phyloP scores from a whole-genome alignment of 2,113 vertebrate species.

The Pachypanchax playfairii region DNA sequence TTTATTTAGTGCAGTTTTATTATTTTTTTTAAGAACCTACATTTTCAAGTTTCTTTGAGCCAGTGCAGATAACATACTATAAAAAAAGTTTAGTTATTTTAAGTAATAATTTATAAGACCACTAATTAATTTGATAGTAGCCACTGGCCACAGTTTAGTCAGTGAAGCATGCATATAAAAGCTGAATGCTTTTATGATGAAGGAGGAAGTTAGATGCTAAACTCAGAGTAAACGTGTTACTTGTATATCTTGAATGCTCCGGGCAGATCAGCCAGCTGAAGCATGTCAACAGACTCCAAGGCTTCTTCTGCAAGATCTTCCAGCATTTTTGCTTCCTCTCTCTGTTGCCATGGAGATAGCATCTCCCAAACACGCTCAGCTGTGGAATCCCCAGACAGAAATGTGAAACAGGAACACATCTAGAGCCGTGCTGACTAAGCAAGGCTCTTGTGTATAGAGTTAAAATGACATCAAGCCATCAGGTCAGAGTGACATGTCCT shows the following conservation, averaged over 20 bases:
- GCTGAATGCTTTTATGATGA: too few species aligned
- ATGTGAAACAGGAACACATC: neutral
- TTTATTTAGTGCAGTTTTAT: too few species aligned
- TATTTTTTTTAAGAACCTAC: too few species aligned
- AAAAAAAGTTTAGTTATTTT: too few species aligned
- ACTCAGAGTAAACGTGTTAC: slow-evolving; percentile 41
- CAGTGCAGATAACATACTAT: too few species aligned
- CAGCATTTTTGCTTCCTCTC: slow-evolving; percentile 61
- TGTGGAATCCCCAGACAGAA: slow-evolving; percentile 31
- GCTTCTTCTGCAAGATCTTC: slow-evolving; percentile 64
- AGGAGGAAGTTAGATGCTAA: neutral
- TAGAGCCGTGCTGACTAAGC: neutral
- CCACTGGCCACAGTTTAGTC: neutral
- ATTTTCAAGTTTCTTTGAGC: too few species aligned
- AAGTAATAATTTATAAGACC: too few species aligned
- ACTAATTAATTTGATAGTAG: too few species aligned
- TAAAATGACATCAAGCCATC: neutral
- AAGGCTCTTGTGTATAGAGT: neutral
- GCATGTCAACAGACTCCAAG: slow-evolving; percentile 62
- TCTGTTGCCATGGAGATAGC: slow-evolving; percentile 63
- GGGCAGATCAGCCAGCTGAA: slow-evolving; percentile 72
- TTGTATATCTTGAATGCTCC: slow-evolving; percentile 78
- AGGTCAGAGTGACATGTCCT: slow-evolving; percentile 15
- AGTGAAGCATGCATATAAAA: neutral
- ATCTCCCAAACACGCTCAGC: slow-evolving; percentile 68